Percentiles rank a stretch among this genome's conserved stretches.
phyloP scores from a whole-genome alignment of 2,113 vertebrate genomes.

The Craseonycteris thonglongyai region DNA sequence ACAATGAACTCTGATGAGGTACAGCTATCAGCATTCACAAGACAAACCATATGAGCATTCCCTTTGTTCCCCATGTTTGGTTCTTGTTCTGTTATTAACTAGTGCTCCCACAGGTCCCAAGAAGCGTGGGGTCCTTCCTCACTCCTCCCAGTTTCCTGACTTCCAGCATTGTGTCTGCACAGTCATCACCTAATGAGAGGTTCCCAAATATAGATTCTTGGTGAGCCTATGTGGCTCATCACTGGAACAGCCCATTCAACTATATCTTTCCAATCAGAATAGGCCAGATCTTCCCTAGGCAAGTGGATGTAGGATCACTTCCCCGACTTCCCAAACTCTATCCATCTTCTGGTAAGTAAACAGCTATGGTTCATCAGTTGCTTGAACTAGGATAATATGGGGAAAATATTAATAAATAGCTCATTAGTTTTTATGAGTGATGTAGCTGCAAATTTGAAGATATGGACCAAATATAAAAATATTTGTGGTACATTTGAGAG shows the following conservation, averaged over 20 bases:
- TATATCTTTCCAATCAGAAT: not conserved
- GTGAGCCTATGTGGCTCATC: not conserved
- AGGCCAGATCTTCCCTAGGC: not conserved
- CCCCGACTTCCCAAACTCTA: not conserved
- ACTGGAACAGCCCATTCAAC: not conserved
- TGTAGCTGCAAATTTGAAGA: not conserved
- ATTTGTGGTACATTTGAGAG: not conserved
- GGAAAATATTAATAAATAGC: not conserved
- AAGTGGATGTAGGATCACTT: not conserved
- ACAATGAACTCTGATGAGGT: not conserved
- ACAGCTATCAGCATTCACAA: not conserved
- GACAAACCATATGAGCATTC: not conserved
- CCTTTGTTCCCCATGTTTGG: not conserved
- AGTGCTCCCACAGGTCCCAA: not conserved
- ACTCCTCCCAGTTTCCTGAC: not conserved
- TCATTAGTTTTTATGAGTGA: not conserved
- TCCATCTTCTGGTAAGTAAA: not conserved
- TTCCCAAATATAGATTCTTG: not conserved
- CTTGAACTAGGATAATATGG: not conserved
- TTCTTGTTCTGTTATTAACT: not conserved
- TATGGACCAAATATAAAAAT: not conserved
- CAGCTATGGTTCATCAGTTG: not conserved
- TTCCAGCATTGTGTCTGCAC: not conserved
- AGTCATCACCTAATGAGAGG: not conserved
- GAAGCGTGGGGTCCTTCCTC: not conserved